Evolutionary conservation across 2,113 vertebrate genomes (phyloP), one percentile per base, ranked within the genome.

Genomic region (Albula goreensis): DNA sequence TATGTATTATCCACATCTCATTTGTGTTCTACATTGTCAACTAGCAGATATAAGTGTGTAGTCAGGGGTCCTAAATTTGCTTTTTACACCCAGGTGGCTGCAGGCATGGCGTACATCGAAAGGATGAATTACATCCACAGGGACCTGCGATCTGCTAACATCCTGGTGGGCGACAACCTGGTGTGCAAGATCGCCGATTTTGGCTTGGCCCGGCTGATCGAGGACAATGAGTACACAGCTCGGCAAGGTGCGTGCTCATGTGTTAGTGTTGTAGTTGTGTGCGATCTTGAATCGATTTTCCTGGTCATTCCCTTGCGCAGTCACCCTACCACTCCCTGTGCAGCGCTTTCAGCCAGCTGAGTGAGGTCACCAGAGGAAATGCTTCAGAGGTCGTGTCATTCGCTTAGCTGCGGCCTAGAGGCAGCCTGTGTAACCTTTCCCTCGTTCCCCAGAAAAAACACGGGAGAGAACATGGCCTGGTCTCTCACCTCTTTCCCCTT

Each of bases 121-220:
- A 95, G 97, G 86, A 99, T 99, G 98, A 99, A 99, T 93, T 99
- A 99, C 83, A 99, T 99, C 90, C 98, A 99, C 94, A 95, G 98
- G 92, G 98, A 99, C 80, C 94, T 99, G 89, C 95, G 98, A 41
- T 97, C 98, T 0, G 98, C 98, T 85, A 99, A 99, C 93, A 99
- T 99, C 88, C 95, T 99, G 86, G 98, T 99, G 41, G 97, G 96
- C 12, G 98, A 99, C 66, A 97, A 96, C 89, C 93, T 99, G 11
- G 97, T 97, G 89, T 99, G 98, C 92, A 99, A 99, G 95, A 99
- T 99, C 60, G 98, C 98, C 0, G 98, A 99, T 92, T 99, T 99
- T 0, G 98, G 98, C 48, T 90, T 99, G 92, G 98, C 98, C 86
- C 94, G 98, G 84, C 94, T 99, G 90, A 99, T 99, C 82, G 98